Evolutionary conservation across 2,888 invertebrate species (phyloP), one percentile per base, ranked within the genome.

Genomic region (Criorhina ranunculi): DNA sequence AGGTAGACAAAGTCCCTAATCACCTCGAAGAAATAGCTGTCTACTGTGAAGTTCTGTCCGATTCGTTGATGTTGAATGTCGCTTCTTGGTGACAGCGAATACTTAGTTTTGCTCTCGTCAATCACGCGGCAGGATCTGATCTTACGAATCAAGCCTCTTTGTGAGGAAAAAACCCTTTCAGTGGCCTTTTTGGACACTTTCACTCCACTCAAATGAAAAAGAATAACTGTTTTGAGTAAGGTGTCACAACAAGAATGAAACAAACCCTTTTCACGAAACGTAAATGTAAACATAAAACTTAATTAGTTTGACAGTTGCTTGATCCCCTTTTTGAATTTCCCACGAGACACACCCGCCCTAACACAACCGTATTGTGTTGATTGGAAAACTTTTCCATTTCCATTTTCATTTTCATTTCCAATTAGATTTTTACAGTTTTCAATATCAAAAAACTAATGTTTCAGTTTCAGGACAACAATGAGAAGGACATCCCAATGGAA

Each of bases 301-400:
- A 62, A 60, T 75, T 60, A 62, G n/a, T 46, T 24, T 3, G 55
- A 81, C 57, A 51, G 37, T 66, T 59, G n/a, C n/a, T 31, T 40
- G 49, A 35, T 42, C 8, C 37, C 24, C 24, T 24, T 77, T 69
- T 53, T 75, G 57, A 37, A 78, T 82, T 82, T 82, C 82, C 72
- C 77, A 49, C 19, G 70, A 82, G 78, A 53, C 35, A 1, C 2
- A 76, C n/a, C n/a, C n/a, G n/a, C n/a, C n/a, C n/a, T n/a, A n/a
- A 51, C 35, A 1, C 5, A 76, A 77, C 17, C 35, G 19, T 66
- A 37, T 77, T 37, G 37, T 66, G 59, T 51, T 78, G 78, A 82
- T 82, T 82, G 49, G 77, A 78, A 82, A 82, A 82, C 37, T 82
- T 67, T 55, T 67, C n/a, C 40, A 66, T 35, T 51, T 81, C 40